Evolutionary conservation across 2,113 vertebrate species (phyloP), one percentile per base, ranked within the genome.

Genomic region (Corythaixoides concolor): DNA sequence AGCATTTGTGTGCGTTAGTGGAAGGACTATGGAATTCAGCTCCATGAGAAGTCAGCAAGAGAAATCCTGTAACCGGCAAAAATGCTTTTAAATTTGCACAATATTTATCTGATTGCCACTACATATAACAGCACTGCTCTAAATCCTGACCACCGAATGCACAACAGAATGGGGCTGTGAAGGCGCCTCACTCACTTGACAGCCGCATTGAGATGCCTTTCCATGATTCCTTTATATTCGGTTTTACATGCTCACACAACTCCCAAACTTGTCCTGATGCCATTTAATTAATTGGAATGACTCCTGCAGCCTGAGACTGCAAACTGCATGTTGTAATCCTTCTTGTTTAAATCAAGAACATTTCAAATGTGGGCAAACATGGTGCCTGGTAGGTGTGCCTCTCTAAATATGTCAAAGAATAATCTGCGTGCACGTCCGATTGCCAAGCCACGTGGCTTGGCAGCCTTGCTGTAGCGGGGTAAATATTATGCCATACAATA

Each of bases 311-410:
- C 72, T 43, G 73, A 66, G 28, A 72, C 64, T 75, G 70, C 75
- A 50, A 75, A n/a, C 10, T 37, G 63, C 39, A 22, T 85, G 59
- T 53, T 63, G 91, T 50, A 86, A 83, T 73, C 47, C 32, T 26
- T 92, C 67, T 63, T 77, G 45, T 91, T 90, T 85, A 80, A 91
- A 78, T 43, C 74, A 69, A 79, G 70, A 76, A 43, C 45, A 90
- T 77, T 93, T 89, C 88, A 91, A 77, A 95, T 11, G 64, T 53
- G 90, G 89, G 50, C 74, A 92, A 85, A 94, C 53, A 56, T 4
- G 45, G 74, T 92, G 92, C 79, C 90, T 84, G 82, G 84, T 88
- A 95, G 93, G 78, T 73, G 88, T 93, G 85, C 64, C 81, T 68
- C 60, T 28, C 75, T 37, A 77, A 90, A 84, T 49, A 85, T 76